Base-by-base conservation (phyloP, 2,888 invertebrate species). In the Mesoligia furuncula region DNA sequence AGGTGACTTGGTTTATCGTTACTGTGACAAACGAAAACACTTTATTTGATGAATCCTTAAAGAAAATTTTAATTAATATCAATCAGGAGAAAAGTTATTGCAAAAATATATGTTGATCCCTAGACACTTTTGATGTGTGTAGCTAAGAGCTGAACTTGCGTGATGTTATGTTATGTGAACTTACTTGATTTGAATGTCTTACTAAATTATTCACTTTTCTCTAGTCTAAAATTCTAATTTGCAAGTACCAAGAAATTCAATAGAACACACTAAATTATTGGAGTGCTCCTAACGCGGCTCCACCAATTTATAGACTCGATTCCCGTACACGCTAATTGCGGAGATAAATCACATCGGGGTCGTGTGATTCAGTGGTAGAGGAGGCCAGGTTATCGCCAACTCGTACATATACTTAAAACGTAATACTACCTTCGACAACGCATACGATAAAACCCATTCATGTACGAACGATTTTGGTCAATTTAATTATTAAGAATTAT, bases 311-410 rank as follows among this genome's bases (percentile, higher is more conserved):
- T 90, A 86, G 85, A 89, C 80, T 84, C 85, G 81, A 85, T 90
- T 90, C 90, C 88, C 85, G 88, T 90, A 88, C 87, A 87, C 88
- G 89, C 89, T 94, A 94, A 95, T 95, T 95, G 92, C 91, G 85
- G 83, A 91, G 87, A 94, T 94, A 95, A 94, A 95, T 95, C 94
- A 93, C 90, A 84, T 79, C 80, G 90, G 87, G 90, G 90, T 91
- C 91, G 92, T 91, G 92, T 90, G 93, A 93, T 93, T 92, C 92
- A 93, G 89, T 89, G 85, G 87, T 84, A 83, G 77, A 78, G 85
- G 82, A 80, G 89, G 85, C 89, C 83, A 70, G 95, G 95, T 94
- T 95, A 95, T 95, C 95, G 85, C 66, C 83, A 86, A 91, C 88
- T 93, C 83, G 73, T 67, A 71, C 82, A 79, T 79, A 71, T 71